Conservation (phyloP, 2,113 vertebrate genomes). For the Aphyosemion australe region DNA sequence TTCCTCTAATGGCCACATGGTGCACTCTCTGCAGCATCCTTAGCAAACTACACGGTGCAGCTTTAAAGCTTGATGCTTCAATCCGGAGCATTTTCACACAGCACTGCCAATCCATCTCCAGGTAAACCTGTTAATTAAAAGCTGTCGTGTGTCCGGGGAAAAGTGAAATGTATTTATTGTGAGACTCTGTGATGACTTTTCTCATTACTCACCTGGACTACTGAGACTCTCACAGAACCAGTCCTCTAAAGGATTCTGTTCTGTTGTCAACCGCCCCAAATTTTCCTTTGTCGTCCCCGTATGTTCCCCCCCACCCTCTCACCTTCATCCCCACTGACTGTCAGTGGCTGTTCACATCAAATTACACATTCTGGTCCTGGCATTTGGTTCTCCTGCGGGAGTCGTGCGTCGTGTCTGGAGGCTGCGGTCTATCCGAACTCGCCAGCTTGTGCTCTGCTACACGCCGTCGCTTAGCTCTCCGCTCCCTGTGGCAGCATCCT, state of each 20-base stretch:
- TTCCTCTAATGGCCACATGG: no score
- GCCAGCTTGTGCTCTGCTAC: slow-evolving; percentile 32
- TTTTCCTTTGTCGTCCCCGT: slow-evolving; percentile 24
- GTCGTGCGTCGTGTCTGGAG: slow-evolving; percentile 39
- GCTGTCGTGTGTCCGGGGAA: slow-evolving; percentile 9
- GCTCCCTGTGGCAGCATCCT: slow-evolving; percentile 31
- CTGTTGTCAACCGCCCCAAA: slow-evolving; percentile 41
- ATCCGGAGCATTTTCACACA: no score
- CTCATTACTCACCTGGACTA: slow-evolving; percentile 25
- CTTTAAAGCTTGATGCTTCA: no score
- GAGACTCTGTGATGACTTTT: slow-evolving; percentile 26
- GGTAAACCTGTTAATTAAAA: background rate
- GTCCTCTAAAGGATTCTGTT: slow-evolving; percentile 29
- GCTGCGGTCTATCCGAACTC: slow-evolving; percentile 17
- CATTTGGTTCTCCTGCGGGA: slow-evolving; percentile 37
- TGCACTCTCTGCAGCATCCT: no score
- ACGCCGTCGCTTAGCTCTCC: slow-evolving; percentile 28
- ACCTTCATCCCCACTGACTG: slow-evolving; percentile 15
- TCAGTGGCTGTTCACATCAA: slow-evolving; percentile 41
- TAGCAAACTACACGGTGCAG: no score
- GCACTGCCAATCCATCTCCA: no score
- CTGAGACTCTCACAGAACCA: slow-evolving; percentile 20
- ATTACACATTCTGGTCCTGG: slow-evolving; percentile 53
- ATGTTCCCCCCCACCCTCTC: background rate
- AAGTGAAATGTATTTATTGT: slow-evolving; percentile 24